Percentiles rank a stretch among this genome's conserved stretches.
These are phyloP conservation scores for Sialia sialis DNA, from an alignment of 2,113 vertebrate genomes.

Conservation along the genomic window DNA sequence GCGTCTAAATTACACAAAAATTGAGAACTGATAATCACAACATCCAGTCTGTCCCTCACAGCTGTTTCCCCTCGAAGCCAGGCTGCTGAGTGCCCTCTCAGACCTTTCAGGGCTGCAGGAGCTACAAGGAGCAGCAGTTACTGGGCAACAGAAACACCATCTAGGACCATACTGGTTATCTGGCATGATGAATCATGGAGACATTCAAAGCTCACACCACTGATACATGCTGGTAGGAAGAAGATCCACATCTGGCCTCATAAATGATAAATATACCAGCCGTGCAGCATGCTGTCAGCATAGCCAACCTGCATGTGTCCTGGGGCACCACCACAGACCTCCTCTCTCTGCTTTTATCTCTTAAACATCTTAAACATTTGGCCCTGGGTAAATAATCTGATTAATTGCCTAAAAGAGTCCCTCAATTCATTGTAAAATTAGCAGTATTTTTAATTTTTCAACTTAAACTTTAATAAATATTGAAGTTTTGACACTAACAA, in stretches of 20 bases:
- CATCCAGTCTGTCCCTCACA: not conserved
- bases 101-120: not conserved
- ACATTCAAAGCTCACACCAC: not conserved
- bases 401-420: not conserved
- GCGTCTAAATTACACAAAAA: not conserved
- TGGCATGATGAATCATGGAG: rapidly evolving
- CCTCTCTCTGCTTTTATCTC: not conserved
- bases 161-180: not conserved
- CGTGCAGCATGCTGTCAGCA: not conserved
- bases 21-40: not conserved
- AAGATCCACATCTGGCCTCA: not conserved
- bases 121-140: not conserved
- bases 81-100: not conserved
- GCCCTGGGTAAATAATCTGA: not conserved
- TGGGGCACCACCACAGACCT: not conserved
- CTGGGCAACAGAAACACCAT: not conserved
- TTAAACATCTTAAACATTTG: not conserved
- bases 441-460: not conserved
- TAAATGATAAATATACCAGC: not conserved
- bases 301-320: not conserved
- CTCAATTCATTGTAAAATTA: not conserved
- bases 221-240: not conserved
- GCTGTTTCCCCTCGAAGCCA: not conserved
- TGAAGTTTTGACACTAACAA: not conserved
- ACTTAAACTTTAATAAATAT: not conserved